Conservation (phyloP, 2,797 vertebrate genomes). For the Cossypha caffra region DNA sequence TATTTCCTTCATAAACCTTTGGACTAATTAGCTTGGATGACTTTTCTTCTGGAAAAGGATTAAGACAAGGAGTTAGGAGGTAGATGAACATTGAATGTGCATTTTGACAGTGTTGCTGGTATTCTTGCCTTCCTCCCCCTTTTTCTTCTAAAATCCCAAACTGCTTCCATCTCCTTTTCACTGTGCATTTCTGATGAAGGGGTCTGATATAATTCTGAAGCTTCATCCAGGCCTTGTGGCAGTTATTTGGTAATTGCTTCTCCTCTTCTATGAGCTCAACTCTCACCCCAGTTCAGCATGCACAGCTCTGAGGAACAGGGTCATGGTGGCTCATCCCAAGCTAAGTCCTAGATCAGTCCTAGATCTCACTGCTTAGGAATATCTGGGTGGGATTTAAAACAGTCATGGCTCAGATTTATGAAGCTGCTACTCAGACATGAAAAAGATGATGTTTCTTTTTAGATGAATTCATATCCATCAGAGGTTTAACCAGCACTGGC, state of each 20-base stretch:
- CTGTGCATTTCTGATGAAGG: background rate
- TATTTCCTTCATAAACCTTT: background rate
- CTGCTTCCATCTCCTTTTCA: background rate
- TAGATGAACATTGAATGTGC: background rate
- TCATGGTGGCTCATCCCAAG: background rate
- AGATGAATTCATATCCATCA: background rate
- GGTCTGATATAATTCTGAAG: background rate
- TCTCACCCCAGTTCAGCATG: background rate
- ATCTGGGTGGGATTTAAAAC: background rate
- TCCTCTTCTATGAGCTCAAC: background rate
- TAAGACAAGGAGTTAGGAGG: background rate
- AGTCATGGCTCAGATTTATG: background rate
- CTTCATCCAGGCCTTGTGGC: background rate
- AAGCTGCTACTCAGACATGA: background rate
- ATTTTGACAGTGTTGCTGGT: background rate
- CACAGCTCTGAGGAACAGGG: background rate
- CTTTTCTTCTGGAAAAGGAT: background rate
- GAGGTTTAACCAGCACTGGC: background rate
- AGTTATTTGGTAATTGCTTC: background rate
- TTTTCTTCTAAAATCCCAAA: background rate
- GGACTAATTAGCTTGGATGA: background rate
- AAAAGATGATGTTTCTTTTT: background rate
- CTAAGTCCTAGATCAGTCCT: background rate
- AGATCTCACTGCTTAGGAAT: background rate
- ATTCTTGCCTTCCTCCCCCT: rapidly evolving